Evolutionary conservation across 2,888 invertebrate species (phyloP).

Genomic region (Lasioglossum oenotherae): DNA sequence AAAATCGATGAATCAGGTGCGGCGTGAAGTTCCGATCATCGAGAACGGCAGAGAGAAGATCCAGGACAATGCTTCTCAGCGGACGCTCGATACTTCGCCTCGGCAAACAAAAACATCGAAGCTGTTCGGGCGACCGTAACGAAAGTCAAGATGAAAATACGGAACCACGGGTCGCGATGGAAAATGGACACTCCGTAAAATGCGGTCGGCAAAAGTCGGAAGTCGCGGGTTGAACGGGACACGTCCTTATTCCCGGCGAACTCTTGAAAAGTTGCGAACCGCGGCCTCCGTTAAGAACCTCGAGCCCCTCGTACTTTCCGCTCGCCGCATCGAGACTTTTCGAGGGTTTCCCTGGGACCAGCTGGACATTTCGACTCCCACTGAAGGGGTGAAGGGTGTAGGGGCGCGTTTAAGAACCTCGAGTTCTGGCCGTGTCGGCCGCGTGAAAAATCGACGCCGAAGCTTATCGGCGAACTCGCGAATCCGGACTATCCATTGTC

Average conservation of each 20-base stretch:
- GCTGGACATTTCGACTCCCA: conserved; percentile 63
- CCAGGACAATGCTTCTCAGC: not conserved
- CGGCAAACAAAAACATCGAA: not conserved
- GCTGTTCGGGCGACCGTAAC: not conserved
- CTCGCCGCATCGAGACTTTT: conserved; percentile 49
- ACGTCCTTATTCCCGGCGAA: conserved; percentile 39
- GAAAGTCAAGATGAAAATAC: not conserved
- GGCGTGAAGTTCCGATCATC: conserved; percentile 11
- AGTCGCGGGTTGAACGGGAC: conserved; percentile 42
- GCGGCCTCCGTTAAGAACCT: conserved; percentile 48
- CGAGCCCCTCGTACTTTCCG: conserved; percentile 52
- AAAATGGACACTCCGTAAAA: not conserved
- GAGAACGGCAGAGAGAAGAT: not conserved
- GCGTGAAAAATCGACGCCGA: conserved; percentile 61
- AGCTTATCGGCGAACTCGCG: conserved; percentile 49
- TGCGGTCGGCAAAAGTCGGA: conserved; percentile 4
- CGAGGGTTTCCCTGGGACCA: conserved; percentile 46
- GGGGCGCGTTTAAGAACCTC: conserved; percentile 61
- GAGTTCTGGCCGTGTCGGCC: conserved; percentile 50
- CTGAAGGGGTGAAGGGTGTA: conserved; percentile 9
- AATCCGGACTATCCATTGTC: conserved; percentile 47
- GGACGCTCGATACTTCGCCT: not conserved
- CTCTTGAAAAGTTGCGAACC: conserved; percentile 38
- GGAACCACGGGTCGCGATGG: not conserved
- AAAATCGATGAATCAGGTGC: conserved; percentile 14